Evolutionary conservation across 1,140 invertebrate species (phyloP).

Genomic region (Coptotermes formosanus): DNA sequence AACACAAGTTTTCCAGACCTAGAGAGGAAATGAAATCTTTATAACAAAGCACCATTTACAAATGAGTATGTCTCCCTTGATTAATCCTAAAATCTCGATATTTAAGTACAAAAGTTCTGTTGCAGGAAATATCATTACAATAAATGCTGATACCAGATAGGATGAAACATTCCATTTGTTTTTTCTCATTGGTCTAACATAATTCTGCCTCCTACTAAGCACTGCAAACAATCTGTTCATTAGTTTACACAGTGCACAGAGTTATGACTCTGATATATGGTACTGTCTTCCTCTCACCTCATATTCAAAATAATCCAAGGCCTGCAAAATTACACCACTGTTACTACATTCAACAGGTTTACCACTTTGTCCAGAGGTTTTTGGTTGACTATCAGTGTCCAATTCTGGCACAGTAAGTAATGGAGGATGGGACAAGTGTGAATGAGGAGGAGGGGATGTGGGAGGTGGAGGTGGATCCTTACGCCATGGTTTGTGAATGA

Average conservation of each 20-base stretch:
- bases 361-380: background rate
- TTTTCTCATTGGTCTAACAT: background rate
- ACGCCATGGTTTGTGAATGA: slow-evolving; percentile 41
- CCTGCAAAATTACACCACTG: slow-evolving; percentile 3
- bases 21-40: background rate
- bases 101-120: background rate
- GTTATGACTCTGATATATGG: background rate
- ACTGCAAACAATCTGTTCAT: no score
- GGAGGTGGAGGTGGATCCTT: background rate
- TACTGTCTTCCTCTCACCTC: slow-evolving; percentile 20
- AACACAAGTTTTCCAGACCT: background rate
- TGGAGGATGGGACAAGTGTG: background rate
- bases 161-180: background rate
- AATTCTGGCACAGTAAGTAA: background rate
- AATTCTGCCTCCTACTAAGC: no score
- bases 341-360: slow-evolving; percentile 17
- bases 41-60: background rate
- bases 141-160: background rate
- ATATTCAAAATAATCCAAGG: slow-evolving; percentile 25
- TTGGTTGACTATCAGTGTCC: background rate
- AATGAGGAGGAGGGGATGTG: background rate
- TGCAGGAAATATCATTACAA: background rate
- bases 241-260: background rate
- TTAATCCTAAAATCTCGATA: background rate
- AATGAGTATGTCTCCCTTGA: background rate